Conservation (phyloP, 2,113 vertebrate genomes). For the Dromas ardeola region DNA sequence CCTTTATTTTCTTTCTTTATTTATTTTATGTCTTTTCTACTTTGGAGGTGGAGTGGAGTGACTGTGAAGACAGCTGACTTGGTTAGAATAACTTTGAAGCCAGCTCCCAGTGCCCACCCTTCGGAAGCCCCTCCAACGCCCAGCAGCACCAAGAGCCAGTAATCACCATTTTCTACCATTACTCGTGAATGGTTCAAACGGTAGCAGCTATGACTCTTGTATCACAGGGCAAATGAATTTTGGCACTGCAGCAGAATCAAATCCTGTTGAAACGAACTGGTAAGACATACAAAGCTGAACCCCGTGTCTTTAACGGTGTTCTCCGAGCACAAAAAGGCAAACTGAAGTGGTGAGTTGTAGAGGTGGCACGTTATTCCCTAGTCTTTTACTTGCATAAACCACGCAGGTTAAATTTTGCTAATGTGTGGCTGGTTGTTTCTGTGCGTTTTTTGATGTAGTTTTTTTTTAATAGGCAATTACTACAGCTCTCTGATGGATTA, state of each 20-base stretch:
- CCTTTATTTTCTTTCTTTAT: background rate
- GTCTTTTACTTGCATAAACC: background rate
- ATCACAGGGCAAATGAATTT: background rate
- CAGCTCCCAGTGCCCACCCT: background rate
- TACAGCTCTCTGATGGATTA: background rate
- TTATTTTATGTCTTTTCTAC: background rate
- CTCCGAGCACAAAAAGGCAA: background rate
- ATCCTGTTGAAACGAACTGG: background rate
- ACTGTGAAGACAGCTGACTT: background rate
- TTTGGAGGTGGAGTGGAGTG: background rate
- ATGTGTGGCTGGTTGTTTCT: background rate
- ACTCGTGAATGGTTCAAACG: background rate
- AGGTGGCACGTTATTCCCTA: background rate
- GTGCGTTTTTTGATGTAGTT: background rate
- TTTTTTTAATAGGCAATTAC: background rate
- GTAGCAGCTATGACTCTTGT: background rate
- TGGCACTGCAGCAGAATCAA: background rate
- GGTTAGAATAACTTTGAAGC: background rate
- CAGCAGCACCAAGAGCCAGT: background rate
- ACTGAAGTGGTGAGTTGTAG: background rate
- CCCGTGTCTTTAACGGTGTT: background rate
- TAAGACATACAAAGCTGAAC: background rate
- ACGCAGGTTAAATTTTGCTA: background rate
- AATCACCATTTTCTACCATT: accelerated
- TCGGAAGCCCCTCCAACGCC: background rate